phyloP scores from a whole-genome alignment of 2,797 vertebrate genomes.

The Coregonus ussuriensis region DNA sequence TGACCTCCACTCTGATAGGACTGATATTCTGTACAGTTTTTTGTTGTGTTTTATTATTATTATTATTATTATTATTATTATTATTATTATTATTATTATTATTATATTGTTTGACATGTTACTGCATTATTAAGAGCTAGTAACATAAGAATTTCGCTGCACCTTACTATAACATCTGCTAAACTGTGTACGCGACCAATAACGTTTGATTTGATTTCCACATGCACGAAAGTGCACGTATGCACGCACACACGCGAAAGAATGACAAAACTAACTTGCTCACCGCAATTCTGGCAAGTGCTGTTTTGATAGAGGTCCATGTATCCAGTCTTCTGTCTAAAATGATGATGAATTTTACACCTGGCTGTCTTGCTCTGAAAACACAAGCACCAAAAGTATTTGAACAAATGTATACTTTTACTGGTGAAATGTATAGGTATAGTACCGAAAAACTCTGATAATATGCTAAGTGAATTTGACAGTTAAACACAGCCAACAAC shows the following conservation, averaged over 20 bases:
- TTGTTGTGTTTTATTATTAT: too few species aligned
- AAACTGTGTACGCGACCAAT: too few species aligned
- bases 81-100: too few species aligned
- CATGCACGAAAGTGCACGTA: too few species aligned
- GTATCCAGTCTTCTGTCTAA: conserved; percentile 95
- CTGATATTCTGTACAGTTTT: neutral
- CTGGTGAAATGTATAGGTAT: neutral
- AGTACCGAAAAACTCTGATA: neutral
- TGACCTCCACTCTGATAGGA: neutral
- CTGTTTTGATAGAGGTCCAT: conserved; percentile 92
- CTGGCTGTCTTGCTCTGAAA: conserved; percentile 84
- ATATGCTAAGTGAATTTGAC: neutral
- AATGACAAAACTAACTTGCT: conserved; percentile 57
- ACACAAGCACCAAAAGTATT: conserved; percentile 23
- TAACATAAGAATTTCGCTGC: too few species aligned
- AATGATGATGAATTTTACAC: conserved; percentile 92
- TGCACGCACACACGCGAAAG: neutral
- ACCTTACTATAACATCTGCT: too few species aligned
- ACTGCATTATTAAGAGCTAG: too few species aligned
- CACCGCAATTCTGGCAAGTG: conserved; percentile 91
- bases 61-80: too few species aligned
- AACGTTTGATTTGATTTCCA: too few species aligned
- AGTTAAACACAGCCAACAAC: neutral
- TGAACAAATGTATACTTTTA: neutral
- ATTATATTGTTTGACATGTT: too few species aligned